Base-by-base conservation (phyloP, 2,888 invertebrate genomes). In the Ochropleura leucogaster region DNA sequence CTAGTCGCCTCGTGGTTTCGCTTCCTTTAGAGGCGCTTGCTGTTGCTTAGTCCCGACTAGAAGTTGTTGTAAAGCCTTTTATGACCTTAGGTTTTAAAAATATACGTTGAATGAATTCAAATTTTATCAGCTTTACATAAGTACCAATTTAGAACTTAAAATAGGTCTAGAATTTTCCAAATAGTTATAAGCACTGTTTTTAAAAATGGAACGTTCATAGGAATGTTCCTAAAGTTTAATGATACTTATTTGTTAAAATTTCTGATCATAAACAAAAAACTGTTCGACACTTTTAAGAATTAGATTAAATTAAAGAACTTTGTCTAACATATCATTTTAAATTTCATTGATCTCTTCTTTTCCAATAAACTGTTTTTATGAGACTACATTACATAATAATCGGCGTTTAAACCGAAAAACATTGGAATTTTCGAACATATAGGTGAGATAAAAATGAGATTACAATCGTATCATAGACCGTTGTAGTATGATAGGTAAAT, bases 1-100 rank as follows among this genome's bases (percentile, higher is more conserved):
- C 91, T 91, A 89, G 91, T 88, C 87, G 82, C 87, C 82, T 83
- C 68, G 69, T 82, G 67, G 79, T 85, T 85, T 87, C 77, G 84
- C 83, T 88, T 88, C 83, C 84, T 85, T 72, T 69, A 74, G 80
- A 84, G 85, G 72, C 78, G 68, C 80, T 86, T 79, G 79, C 53
- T 72, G 68, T 62, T 70, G 51, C 73, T 55, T 65, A 62, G 7
- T 42, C 42, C 10, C 10, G 60, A 47, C 66, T 72, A 60, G 49
- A 60, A 69, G 66, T 71, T 75, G 63, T 60, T 57, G n/a, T 30
- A 65, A 42, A 69, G 44, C 42, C 68, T 68, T 82, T 79, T 74
- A 69, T 51, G 68, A 47, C 63, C 60, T 44, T 62, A 49, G 40
- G 71, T 64, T 79, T 46, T 12, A n/a, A 79, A 64, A 1, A 59